Base-by-base conservation (phyloP, 2,797 vertebrate species). In the Danio aesculapii region DNA sequence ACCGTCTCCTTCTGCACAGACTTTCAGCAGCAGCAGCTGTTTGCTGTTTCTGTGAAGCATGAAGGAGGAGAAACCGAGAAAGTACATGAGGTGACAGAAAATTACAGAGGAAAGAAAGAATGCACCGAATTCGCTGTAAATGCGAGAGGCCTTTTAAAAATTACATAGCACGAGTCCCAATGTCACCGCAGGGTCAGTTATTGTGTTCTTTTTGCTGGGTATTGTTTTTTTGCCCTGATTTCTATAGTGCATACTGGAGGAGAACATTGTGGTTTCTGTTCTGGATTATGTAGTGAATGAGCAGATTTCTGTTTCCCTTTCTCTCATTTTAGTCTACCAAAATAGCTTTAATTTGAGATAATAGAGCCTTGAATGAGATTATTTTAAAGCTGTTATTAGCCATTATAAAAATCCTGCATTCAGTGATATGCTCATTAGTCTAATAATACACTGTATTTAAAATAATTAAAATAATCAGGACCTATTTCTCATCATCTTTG, bases 161-260 rank as follows among this genome's bases (percentile, higher is more conserved):
- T 77, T 8, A 46, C 58, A 63, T 21, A 55, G 67, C 52, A 55
- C 16, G 8, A 49, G 74, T 41, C 17, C 49, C 47, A 8, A 58
- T 58, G 19, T 57, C 50, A 53, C 59, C 58, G 49, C 43, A 55
- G 61, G 81, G 59, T 72, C 75, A 52, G 41, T 82, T 30, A 66
- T 77, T 55, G 47, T 50, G 46, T 66, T 78, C 52, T 78, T 67
- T 83, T 67, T 57, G 12, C 66, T 77, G 64, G 47, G 9, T 47
- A 19, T 30, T 67, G 57, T 77, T 57, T 16, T 53, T 70, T 64
- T 72, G 44, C 39, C 52, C 13, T 78, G 69, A 41, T 78, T 83
- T 67, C 55, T 44, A 11, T 49, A 46, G 39, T n/a, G 8, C 7
- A 72, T 47, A 58, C 53, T 12, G 43, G 70, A 74, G 55, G 44